These are phyloP conservation scores for Andrena chrysosceles DNA, from an alignment of 2,888 invertebrate genomes.

Conservation along the genomic window DNA sequence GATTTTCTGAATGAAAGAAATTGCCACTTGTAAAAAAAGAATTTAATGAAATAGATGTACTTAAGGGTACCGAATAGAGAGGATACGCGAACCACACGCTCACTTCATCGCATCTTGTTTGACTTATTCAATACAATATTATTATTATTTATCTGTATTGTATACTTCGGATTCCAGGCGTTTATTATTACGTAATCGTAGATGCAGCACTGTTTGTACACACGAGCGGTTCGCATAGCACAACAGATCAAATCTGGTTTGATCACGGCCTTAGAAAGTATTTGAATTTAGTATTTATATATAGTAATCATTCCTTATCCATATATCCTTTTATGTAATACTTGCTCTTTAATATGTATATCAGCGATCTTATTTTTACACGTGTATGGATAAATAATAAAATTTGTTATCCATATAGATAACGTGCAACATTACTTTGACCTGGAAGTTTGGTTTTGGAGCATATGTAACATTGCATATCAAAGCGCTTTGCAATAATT, in stretches of 20 bases:
- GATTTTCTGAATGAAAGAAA: constrained; percentile 41
- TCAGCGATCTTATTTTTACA: constrained; percentile 73
- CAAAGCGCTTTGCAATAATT: not conserved
- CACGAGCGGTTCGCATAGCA: constrained; percentile 36
- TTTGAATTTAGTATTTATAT: constrained; percentile 65
- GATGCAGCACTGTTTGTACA: constrained; percentile 32
- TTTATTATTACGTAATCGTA: constrained; percentile 51
- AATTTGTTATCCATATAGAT: constrained; percentile 67
- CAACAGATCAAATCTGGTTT: constrained; percentile 52
- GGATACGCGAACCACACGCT: constrained; percentile 21
- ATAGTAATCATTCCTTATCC: constrained; percentile 59
- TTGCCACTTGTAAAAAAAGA: constrained; percentile 54
- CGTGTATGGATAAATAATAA: constrained; percentile 70
- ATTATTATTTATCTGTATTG: constrained; percentile 43
- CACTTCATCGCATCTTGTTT: constrained; percentile 40
- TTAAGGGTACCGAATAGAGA: constrained; percentile 42
- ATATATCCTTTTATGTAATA: constrained; percentile 67
- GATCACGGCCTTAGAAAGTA: constrained; percentile 67
- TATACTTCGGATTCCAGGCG: constrained; percentile 34
- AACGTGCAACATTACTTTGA: constrained; percentile 19
- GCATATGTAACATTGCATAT: not conserved
- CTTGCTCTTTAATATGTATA: constrained; percentile 68
- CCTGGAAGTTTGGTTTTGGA: not conserved
- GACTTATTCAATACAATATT: constrained; percentile 37
- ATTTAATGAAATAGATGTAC: constrained; percentile 40